A percentile compares a stretch with the other conserved stretches of the same genome.
Evolutionary conservation across 2,113 vertebrate genomes (phyloP).

Genomic region (Colaptes auratus): DNA sequence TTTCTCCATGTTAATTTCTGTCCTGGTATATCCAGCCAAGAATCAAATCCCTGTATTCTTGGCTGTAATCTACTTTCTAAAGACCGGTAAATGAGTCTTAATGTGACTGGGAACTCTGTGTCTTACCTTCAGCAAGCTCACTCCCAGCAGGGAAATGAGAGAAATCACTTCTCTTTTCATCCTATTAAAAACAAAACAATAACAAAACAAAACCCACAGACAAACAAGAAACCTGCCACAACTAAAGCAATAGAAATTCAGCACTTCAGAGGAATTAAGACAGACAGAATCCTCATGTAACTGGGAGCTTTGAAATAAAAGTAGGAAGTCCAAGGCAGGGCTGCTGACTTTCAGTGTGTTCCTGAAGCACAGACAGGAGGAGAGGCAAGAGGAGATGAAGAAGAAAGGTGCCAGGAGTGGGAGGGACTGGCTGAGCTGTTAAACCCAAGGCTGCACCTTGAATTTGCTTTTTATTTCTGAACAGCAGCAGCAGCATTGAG

Average conservation of each 20-base stretch:
- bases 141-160: neutral
- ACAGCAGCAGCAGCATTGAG: neutral
- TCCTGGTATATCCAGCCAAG: neutral
- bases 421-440: neutral
- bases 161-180: neutral
- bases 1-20: neutral
- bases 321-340: neutral
- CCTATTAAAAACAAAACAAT: neutral
- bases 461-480: neutral
- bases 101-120: neutral
- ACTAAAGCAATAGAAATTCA: neutral
- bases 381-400: neutral
- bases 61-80: neutral
- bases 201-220: neutral
- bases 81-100: neutral
- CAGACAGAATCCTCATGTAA: neutral
- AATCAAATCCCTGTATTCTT: slow-evolving; percentile 1
- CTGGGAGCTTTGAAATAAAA: neutral
- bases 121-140: neutral
- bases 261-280: neutral
- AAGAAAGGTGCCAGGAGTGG: neutral
- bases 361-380: neutral
- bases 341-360: neutral
- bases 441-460: neutral
- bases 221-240: neutral